A percentile compares a stretch with the other conserved stretches of the same genome.
These are phyloP conservation scores for Megaleporinus macrocephalus DNA, from an alignment of 2,113 vertebrate genomes.

Conservation along the genomic window DNA sequence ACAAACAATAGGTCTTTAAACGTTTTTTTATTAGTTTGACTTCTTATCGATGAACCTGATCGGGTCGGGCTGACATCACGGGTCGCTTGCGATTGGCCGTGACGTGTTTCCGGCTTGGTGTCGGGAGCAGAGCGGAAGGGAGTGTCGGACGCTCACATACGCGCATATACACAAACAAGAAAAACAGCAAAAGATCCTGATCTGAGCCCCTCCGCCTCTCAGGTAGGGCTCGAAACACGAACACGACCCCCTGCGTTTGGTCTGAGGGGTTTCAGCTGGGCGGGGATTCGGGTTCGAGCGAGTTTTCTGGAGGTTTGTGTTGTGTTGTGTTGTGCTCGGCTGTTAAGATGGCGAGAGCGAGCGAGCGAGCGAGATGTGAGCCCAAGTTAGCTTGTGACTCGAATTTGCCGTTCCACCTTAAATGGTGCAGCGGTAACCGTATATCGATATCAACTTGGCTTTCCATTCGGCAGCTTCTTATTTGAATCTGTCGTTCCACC, in stretches of 20 bases:
- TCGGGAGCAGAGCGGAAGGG: slow-evolving; percentile 53
- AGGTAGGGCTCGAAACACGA: neutral
- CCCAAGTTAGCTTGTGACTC: neutral
- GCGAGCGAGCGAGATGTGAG: neutral
- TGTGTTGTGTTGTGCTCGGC: neutral
- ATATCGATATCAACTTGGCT: too few species aligned
- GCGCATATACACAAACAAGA: slow-evolving; percentile 17
- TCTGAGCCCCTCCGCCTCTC: neutral
- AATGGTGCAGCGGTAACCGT: neutral
- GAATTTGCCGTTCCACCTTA: neutral
- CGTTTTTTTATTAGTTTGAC: too few species aligned
- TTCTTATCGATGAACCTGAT: too few species aligned
- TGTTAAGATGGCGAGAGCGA: too few species aligned
- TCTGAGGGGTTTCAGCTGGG: too few species aligned
- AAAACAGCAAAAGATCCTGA: neutral
- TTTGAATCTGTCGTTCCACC: neutral
- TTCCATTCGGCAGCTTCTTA: too few species aligned
- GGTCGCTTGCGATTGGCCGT: slow-evolving; percentile 71
- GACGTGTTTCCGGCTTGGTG: slow-evolving; percentile 77
- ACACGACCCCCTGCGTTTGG: neutral
- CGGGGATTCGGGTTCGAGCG: neutral
- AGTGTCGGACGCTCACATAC: slow-evolving; percentile 35
- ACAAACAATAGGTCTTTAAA: too few species aligned
- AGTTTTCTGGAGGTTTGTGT: neutral
- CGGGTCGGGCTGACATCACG: slow-evolving; percentile 70